Percentiles rank a stretch among this genome's conserved stretches.
phyloP scores from a whole-genome alignment of 2,888 invertebrate species.

The Ochropacha duplaris region DNA sequence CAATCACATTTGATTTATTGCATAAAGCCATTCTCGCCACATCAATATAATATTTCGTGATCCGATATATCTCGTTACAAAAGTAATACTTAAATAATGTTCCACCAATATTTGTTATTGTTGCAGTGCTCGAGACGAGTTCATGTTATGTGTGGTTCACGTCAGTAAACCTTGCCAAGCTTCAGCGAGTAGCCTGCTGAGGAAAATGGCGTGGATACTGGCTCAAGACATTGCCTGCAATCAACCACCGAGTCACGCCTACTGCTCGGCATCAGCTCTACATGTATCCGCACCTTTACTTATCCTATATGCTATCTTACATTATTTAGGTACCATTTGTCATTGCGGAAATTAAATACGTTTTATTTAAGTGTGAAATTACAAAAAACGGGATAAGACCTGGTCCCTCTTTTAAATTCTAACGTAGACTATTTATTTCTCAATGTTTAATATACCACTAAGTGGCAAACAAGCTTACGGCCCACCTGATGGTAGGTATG shows the following conservation, averaged over 20 bases:
- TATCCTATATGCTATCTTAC: slow-evolving; percentile 50
- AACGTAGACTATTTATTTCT: too few relatives aligned
- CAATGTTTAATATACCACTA: too few relatives aligned
- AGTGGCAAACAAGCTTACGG: too few relatives aligned
- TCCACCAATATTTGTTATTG: neutral
- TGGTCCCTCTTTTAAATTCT: too few relatives aligned
- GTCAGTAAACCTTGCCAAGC: slow-evolving; percentile 61
- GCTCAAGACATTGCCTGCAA: slow-evolving; percentile 72
- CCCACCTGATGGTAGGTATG: too few relatives aligned
- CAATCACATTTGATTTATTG: too few relatives aligned
- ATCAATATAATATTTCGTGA: too few relatives aligned
- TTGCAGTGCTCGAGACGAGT: slow-evolving; percentile 67
- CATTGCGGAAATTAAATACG: slow-evolving; percentile 3
- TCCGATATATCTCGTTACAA: too few relatives aligned
- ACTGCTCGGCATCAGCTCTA: slow-evolving; percentile 56
- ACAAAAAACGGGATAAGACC: neutral
- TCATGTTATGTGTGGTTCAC: slow-evolving; percentile 62
- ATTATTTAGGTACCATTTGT: slow-evolving; percentile 38
- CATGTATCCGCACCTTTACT: slow-evolving; percentile 50
- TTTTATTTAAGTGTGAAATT: neutral
- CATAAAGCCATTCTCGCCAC: too few relatives aligned
- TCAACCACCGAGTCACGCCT: slow-evolving; percentile 50
- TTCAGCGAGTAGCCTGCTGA: slow-evolving; percentile 55
- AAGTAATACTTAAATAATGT: neutral
- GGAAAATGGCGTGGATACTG: slow-evolving; percentile 72